Conservation (phyloP, 1,140 invertebrate species). For the Brachionus asplanchnoidis region DNA sequence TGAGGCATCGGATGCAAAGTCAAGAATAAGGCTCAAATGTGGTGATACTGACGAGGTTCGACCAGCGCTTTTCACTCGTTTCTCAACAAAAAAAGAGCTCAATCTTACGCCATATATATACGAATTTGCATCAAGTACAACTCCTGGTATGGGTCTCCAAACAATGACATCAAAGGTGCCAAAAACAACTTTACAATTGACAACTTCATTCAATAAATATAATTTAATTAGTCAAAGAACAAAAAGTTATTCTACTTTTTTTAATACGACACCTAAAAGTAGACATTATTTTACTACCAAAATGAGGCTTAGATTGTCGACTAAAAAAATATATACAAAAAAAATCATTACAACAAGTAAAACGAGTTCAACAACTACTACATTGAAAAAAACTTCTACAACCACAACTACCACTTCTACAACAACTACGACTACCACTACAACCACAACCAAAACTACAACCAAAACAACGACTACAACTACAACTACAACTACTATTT, state of each 20-base stretch:
- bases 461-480: not conserved
- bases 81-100: conserved; percentile 20
- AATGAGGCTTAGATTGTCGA: not conserved
- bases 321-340: not conserved
- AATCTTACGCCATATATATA: conserved; percentile 17
- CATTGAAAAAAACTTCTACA: not conserved
- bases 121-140: not conserved
- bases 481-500: too few relatives aligned
- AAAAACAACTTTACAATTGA: not conserved
- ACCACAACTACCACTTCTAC: not conserved
- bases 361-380: not conserved
- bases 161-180: not conserved
- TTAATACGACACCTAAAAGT: not conserved
- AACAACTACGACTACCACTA: not conserved
- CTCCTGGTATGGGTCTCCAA: not conserved
- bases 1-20: conserved; percentile 27
- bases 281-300: not conserved
- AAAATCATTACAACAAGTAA: not conserved
- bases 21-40: conserved; percentile 31
- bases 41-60: conserved; percentile 32
- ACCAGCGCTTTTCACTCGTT: not conserved
- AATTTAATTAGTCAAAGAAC: not conserved
- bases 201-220: not conserved
- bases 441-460: not conserved
- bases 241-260: not conserved